Evolutionary conservation across 2,888 invertebrate genomes (phyloP), one percentile per base, ranked within the genome.

Genomic region (Cynaeus angustus): DNA sequence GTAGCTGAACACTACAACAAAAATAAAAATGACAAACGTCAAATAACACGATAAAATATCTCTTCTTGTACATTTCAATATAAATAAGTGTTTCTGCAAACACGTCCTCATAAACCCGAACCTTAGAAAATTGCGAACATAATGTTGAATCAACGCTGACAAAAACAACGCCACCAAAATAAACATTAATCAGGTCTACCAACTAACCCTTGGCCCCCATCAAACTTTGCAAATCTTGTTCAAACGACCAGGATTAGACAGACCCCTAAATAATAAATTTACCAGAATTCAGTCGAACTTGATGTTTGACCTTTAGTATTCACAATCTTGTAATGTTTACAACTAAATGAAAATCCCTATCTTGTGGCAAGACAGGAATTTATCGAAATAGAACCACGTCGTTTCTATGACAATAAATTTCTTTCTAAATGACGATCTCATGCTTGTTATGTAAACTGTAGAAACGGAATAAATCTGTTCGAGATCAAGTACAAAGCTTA

Each of bases 401-500:
- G 46, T 46, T n/a, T 21, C 46, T 21, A 46, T 46, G 46, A 46
- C 46, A 16, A 46, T 16, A 46, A 46, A 46, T 46, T 13, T 16
- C 3, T 43, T 43, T 37, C 37, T n/a, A 10, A 8, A 1, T 8
- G 6, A 37, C 21, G 21, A 21, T 21, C 1, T 21, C 1, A n/a
- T n/a, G n/a, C n/a, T n/a, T n/a, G 30, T 8, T 30, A 8, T 30
- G 6, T 30, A 9, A 10, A 10, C 2, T 37, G 37, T 6, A 37
- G 37, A 10, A 37, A 6, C 37, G 37, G 6, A 37, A 37, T 10
- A 37, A n/a, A n/a, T 10, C 9, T 10, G 37, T 6, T 8, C 33
- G 37, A 6, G 10, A 30, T 8, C 33, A n/a, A n/a, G n/a, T n/a
- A n/a, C n/a, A n/a, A n/a, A 21, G 21, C 21, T 21, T 21, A 21